These are phyloP conservation scores for Lethenteron reissneri DNA, from an alignment of 2,113 vertebrate species.

Conservation along the genomic window DNA sequence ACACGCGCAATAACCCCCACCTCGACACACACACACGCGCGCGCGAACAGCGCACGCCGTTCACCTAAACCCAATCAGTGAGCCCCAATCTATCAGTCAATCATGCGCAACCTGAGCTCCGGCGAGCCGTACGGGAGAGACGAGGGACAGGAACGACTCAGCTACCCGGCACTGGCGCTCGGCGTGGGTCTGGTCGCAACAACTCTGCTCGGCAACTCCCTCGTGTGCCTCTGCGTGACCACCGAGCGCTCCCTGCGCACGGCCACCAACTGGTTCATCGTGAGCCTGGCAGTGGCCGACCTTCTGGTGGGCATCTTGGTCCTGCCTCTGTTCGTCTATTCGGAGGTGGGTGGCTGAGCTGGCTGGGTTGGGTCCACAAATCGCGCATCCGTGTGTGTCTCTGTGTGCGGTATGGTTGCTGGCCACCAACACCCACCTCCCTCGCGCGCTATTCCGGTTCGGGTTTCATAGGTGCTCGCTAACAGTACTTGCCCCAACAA, in stretches of 20 bases:
- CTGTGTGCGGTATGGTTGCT: constrained; percentile 40
- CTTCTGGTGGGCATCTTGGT: constrained; percentile 60
- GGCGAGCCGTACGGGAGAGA: too few relatives aligned
- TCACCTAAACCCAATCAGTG: too few relatives aligned
- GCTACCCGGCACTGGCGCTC: constrained; percentile 37
- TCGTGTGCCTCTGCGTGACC: constrained; percentile 63
- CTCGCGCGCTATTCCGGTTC: too few relatives aligned
- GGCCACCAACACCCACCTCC: constrained; percentile 33
- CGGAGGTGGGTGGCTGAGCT: constrained; percentile 52
- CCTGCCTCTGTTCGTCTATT: constrained; percentile 64
- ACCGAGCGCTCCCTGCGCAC: constrained; percentile 62
- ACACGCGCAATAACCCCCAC: too few relatives aligned
- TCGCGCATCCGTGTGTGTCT: constrained; percentile 24
- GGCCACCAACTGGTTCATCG: constrained; percentile 79
- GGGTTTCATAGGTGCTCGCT: too few relatives aligned
- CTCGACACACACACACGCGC: too few relatives aligned
- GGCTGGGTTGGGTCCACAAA: constrained; percentile 27
- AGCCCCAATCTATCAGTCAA: too few relatives aligned
- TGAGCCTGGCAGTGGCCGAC: constrained; percentile 64
- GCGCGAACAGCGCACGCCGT: too few relatives aligned
- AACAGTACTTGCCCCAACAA: too few relatives aligned
- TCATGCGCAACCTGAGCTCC: too few relatives aligned
- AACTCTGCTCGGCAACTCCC: constrained; percentile 48
- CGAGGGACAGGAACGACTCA: constrained; percentile 7
- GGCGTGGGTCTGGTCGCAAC: constrained; percentile 43